Percentiles rank a stretch among this genome's conserved stretches.
phyloP scores from a whole-genome alignment of 2,113 vertebrate genomes.

The Neogobius melanostomus region DNA sequence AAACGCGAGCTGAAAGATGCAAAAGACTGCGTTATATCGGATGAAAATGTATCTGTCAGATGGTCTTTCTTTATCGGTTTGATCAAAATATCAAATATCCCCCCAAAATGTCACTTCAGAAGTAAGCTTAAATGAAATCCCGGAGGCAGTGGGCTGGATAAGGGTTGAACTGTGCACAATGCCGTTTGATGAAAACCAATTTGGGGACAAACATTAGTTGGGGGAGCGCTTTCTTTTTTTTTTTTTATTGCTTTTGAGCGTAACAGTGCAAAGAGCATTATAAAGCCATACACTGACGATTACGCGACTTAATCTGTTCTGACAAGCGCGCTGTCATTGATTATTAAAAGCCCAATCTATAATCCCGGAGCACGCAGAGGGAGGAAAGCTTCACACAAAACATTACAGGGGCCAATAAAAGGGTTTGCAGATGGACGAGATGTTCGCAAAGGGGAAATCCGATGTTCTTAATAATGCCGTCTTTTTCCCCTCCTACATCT shows the following conservation, averaged over 20 bases:
- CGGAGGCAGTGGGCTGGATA: background rate
- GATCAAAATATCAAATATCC: constrained; percentile 43
- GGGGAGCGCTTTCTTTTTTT: constrained; percentile 3
- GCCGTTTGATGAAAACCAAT: constrained; percentile 29
- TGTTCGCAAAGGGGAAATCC: background rate
- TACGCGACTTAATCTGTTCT: constrained; percentile 59
- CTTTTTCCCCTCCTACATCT: background rate
- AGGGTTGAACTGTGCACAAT: constrained; percentile 10
- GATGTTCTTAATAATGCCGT: background rate
- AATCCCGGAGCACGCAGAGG: constrained; percentile 49
- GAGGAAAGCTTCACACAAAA: constrained; percentile 3
- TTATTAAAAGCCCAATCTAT: constrained; percentile 64
- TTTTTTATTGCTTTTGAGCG: constrained; percentile 44
- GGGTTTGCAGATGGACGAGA: background rate
- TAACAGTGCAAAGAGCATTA: constrained; percentile 51
- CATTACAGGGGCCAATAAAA: background rate
- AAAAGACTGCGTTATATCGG: constrained; percentile 1
- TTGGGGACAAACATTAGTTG: constrained; percentile 39
- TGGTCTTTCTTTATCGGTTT: constrained; percentile 23
- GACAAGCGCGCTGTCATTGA: constrained; percentile 57
- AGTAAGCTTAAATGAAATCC: constrained; percentile 25
- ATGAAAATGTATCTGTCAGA: constrained; percentile 9
- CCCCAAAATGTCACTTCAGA: constrained; percentile 36
- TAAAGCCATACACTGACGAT: constrained; percentile 52
- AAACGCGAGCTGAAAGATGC: constrained; percentile 1